Evolutionary conservation across 2,888 invertebrate species (phyloP).

Genomic region (Chloroclysta siterata): DNA sequence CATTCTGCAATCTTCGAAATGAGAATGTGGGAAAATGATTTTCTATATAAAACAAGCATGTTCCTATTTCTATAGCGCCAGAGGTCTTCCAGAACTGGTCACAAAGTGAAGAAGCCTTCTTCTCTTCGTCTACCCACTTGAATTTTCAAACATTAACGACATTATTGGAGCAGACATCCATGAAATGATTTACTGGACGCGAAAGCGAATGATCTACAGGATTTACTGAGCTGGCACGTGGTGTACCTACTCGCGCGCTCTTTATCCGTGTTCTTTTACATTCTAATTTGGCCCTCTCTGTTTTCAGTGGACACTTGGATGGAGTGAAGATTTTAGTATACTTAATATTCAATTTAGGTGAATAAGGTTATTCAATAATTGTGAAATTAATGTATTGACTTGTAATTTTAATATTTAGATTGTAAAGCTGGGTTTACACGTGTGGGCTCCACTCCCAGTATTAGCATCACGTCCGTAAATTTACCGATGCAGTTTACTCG

Average conservation of each 20-base stretch:
- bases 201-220: background rate
- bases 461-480: background rate
- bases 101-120: background rate
- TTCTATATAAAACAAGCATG: background rate
- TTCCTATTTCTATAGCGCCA: constrained; percentile 1
- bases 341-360: background rate
- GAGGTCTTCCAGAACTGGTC: background rate
- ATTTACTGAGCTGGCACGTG: background rate
- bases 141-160: background rate
- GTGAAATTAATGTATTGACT: background rate
- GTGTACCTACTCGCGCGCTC: background rate
- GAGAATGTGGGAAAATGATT: background rate
- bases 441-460: background rate
- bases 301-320: constrained; percentile 10
- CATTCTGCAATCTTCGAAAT: background rate
- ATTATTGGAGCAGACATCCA: background rate
- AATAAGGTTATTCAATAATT: too few relatives aligned
- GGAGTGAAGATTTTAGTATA: constrained; percentile 14
- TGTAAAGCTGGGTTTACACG: background rate
- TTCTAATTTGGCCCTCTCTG: constrained; percentile 1
- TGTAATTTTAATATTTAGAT: background rate
- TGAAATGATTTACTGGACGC: background rate
- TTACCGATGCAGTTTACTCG: background rate
- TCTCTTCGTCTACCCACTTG: background rate
- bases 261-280: background rate